Evolutionary conservation across 1,140 invertebrate species (phyloP).

Genomic region (Uloborus diversus): DNA sequence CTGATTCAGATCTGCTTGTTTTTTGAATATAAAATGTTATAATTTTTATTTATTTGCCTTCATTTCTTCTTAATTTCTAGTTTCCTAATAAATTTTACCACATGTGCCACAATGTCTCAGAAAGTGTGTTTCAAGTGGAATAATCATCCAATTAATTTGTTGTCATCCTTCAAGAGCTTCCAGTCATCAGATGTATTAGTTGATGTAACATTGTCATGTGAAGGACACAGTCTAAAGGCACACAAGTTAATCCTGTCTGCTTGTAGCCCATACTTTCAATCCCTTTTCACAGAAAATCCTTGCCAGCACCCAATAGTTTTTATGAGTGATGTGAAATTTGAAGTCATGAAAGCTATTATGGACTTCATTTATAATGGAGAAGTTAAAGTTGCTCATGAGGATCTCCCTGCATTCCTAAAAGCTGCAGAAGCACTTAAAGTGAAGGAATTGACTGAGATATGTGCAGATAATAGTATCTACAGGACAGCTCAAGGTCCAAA

Average conservation of each 20-base stretch:
- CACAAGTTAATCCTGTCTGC: slow-evolving; percentile 88
- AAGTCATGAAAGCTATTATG: slow-evolving; percentile 89
- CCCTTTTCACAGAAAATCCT: slow-evolving; percentile 87
- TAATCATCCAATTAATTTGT: slow-evolving; percentile 89
- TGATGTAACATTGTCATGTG: slow-evolving; percentile 89
- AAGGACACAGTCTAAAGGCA: slow-evolving; percentile 91
- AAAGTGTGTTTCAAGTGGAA: slow-evolving; percentile 94
- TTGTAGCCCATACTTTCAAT: slow-evolving; percentile 77
- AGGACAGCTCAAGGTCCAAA: no score
- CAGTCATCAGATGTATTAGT: slow-evolving; percentile 76
- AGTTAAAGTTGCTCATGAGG: slow-evolving; percentile 92
- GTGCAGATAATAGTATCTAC: slow-evolving; percentile 2
- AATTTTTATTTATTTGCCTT: no score
- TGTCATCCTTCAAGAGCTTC: slow-evolving; percentile 89
- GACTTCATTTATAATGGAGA: slow-evolving; percentile 94
- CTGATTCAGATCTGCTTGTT: no score
- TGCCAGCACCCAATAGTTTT: slow-evolving; percentile 90
- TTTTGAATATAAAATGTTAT: no score
- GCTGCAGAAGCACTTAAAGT: slow-evolving; percentile 91
- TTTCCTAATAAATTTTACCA: background rate
- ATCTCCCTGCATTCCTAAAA: slow-evolving; percentile 85
- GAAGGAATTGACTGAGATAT: slow-evolving; percentile 86
- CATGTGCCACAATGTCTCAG: background rate
- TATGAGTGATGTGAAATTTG: slow-evolving; percentile 89
- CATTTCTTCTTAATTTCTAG: background rate